These are phyloP conservation scores for Andrena hattorfiana DNA, from an alignment of 2,888 invertebrate genomes.

Conservation along the genomic window DNA sequence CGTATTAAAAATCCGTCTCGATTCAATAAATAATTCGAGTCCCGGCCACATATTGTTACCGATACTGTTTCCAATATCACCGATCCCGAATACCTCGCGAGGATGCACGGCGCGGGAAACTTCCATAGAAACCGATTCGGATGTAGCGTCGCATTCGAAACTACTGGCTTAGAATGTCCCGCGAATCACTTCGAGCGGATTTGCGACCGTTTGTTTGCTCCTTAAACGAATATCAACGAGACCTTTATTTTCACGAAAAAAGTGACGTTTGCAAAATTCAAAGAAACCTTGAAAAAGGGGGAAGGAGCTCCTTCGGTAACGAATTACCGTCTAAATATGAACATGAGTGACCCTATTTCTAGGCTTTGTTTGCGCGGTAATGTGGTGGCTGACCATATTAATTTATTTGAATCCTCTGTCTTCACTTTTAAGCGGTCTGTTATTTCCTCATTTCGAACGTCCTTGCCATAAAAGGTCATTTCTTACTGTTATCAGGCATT, in stretches of 20 bases:
- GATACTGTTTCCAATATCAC: conserved; percentile 41
- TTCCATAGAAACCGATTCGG: conserved; percentile 44
- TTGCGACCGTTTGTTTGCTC: neutral
- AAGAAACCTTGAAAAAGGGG: neutral
- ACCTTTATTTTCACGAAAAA: too few relatives aligned
- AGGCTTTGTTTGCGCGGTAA: too few relatives aligned
- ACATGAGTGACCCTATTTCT: too few relatives aligned
- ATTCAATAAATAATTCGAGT: conserved; percentile 54
- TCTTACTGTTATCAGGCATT: too few relatives aligned
- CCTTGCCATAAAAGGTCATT: too few relatives aligned
- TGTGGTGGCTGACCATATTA: too few relatives aligned
- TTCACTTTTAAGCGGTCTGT: too few relatives aligned
- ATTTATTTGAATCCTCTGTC: too few relatives aligned
- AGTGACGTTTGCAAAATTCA: too few relatives aligned
- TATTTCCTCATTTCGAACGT: too few relatives aligned
- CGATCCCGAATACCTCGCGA: conserved; percentile 45
- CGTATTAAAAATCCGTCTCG: conserved; percentile 54
- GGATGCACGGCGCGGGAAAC: conserved; percentile 31
- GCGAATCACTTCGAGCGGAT: neutral
- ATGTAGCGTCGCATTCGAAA: conserved; percentile 44
- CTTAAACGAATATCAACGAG: neutral
- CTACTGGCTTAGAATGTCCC: conserved; percentile 10
- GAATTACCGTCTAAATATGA: too few relatives aligned
- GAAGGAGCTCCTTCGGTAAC: too few relatives aligned
- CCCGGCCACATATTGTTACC: conserved; percentile 39